A percentile compares a stretch with the other conserved stretches of the same genome.
phyloP scores from a whole-genome alignment of 2,113 vertebrate species.

The Synodontis membranacea region DNA sequence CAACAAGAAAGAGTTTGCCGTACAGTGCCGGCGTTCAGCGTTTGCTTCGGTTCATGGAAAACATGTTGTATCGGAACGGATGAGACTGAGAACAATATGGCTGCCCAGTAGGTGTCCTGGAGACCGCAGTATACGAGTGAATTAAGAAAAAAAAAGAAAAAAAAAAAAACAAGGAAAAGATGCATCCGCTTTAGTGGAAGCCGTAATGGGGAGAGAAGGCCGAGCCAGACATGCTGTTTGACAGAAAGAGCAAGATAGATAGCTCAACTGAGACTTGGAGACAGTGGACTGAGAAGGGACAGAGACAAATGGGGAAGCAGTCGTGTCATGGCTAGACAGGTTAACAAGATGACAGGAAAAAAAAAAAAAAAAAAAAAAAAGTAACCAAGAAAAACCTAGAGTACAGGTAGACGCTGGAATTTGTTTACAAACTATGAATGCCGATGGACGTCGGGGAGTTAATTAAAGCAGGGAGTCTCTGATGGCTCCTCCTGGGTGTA shows the following conservation, averaged over 20 bases:
- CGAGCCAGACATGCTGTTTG: slow-evolving; percentile 64
- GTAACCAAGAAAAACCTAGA: slow-evolving; percentile 33
- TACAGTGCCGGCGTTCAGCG: neutral
- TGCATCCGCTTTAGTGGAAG: slow-evolving; percentile 4
- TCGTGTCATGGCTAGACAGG: slow-evolving; percentile 63
- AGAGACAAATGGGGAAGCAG: slow-evolving; percentile 67
- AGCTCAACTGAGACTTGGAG: slow-evolving; percentile 72
- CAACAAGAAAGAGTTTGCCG: neutral
- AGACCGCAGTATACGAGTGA: slow-evolving; percentile 19
- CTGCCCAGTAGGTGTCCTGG: slow-evolving; percentile 33
- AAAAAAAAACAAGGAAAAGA: slow-evolving; percentile 31
- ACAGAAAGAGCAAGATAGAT: slow-evolving; percentile 72
- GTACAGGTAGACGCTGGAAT: slow-evolving; percentile 40
- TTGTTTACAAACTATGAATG: slow-evolving; percentile 49
- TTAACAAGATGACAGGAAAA: slow-evolving; percentile 62
- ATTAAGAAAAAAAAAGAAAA: slow-evolving; percentile 24
- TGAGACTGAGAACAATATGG: slow-evolving; percentile 28
- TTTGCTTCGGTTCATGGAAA: slow-evolving; percentile 23
- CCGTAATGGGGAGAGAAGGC: slow-evolving; percentile 52
- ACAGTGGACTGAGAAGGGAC: slow-evolving; percentile 71
- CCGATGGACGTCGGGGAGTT: slow-evolving; percentile 34
- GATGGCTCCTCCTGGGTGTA: slow-evolving; percentile 42
- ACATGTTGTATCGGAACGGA: neutral
- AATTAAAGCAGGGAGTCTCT: slow-evolving; percentile 47
- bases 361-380: slow-evolving; percentile 32